phyloP scores from a whole-genome alignment of 1,140 invertebrate species.

The Venturia canescens region DNA sequence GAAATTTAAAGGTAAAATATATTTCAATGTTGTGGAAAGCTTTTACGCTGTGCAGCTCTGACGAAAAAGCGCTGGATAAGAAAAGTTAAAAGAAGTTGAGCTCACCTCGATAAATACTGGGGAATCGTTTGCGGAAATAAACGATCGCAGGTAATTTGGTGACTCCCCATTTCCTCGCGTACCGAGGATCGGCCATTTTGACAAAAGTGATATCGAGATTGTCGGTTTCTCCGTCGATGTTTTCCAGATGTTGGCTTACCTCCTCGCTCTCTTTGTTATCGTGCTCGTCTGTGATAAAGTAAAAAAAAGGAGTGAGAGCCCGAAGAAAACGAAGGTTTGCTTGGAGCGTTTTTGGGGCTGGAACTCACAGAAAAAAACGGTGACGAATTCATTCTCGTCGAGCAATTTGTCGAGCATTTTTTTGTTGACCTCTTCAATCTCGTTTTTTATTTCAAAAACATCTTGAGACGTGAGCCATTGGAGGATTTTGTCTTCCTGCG shows the following conservation, averaged over 20 bases:
- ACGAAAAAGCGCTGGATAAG: not conserved
- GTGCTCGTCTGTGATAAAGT: conserved; percentile 82
- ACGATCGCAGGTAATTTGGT: conserved; percentile 93
- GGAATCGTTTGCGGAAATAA: conserved; percentile 95
- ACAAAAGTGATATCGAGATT: conserved; percentile 97
- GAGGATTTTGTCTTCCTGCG: conserved; percentile 90
- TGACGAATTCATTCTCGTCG: conserved; percentile 95
- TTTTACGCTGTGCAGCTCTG: too few species aligned
- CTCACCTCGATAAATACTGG: conserved; percentile 94
- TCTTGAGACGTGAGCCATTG: conserved; percentile 95
- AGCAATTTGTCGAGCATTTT: conserved; percentile 96
- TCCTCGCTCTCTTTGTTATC: conserved; percentile 87
- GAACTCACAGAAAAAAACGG: conserved; percentile 96
- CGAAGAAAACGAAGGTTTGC: not conserved
- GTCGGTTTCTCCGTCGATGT: conserved; percentile 95
- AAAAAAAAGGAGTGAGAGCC: conserved; percentile 6
- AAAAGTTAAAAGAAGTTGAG: not conserved
- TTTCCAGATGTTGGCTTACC: conserved; percentile 91
- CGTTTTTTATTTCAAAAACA: conserved; percentile 96
- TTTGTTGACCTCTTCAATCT: conserved; percentile 96
- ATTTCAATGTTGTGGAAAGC: too few species aligned
- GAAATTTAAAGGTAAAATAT: too few species aligned
- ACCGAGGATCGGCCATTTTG: conserved; percentile 94
- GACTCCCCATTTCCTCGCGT: conserved; percentile 97
- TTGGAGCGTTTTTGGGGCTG: conserved; percentile 72